These are phyloP conservation scores for Oscheius sp. DNA, from an alignment of 2,888 invertebrate species.

Conservation along the genomic window DNA sequence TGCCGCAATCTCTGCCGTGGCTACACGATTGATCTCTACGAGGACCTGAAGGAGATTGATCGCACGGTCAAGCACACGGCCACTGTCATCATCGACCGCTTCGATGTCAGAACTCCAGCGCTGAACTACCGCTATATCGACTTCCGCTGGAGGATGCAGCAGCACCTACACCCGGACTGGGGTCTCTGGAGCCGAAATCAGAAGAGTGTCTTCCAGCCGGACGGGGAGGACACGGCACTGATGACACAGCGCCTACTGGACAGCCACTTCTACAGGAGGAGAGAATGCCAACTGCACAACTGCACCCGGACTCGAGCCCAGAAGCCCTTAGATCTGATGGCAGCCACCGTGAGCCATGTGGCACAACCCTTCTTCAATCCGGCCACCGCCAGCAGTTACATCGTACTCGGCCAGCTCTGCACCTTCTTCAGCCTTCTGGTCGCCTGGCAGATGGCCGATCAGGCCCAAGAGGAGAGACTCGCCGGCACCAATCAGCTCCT, in stretches of 20 bases:
- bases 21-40: too few species aligned
- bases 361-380: constrained; percentile 32
- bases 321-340: background rate
- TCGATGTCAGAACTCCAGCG: too few species aligned
- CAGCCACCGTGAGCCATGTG: background rate
- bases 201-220: background rate
- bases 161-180: background rate
- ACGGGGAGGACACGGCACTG: background rate
- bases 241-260: background rate
- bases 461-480: constrained; percentile 1
- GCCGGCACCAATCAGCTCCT: background rate
- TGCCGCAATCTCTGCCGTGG: too few species aligned
- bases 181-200: constrained; percentile 4
- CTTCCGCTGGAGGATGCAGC: too few species aligned
- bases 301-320: too few species aligned
- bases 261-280: background rate
- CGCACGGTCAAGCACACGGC: too few species aligned
- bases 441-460: constrained; percentile 20
- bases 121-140: too few species aligned
- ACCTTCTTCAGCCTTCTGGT: constrained; percentile 1
- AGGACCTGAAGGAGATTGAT: too few species aligned
- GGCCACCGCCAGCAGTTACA: background rate
- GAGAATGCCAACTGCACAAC: too few species aligned
- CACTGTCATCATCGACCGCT: too few species aligned
- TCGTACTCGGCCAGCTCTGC: constrained; percentile 9